Base-by-base conservation (phyloP, 2,113 vertebrate species). In the Progne subis region DNA sequence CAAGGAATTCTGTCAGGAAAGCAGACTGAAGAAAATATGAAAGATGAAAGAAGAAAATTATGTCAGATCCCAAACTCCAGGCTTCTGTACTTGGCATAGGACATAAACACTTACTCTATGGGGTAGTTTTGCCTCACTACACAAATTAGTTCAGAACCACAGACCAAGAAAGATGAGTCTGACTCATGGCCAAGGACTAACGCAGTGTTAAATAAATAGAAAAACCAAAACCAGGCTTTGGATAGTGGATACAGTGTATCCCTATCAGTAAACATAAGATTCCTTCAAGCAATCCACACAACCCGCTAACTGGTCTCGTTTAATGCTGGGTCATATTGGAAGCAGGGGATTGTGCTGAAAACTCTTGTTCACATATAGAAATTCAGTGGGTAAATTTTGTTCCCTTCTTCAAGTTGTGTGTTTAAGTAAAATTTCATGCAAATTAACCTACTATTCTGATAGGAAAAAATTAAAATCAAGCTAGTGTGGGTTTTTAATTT, bases 401-500 rank as follows among this genome's bases (percentile, higher is more conserved):
- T 41, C 15, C 11, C 14, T 57, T 37, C 44, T 56, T 60, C 32
- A 32, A 60, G 18, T 12, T 47, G 6, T 29, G 18, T 23, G 17
- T 21, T 4, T 31, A 68, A 76, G 46, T 20, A 82, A 53, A 82
- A 41, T 5, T 61, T 76, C 20, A 44, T 2, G 1, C 25, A 64
- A 56, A 70, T 89, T 79, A 65, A 16, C 7, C 12, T 41, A 43
- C 18, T 50, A 21, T 32, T 82, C 50, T 24, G 53, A 5, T 31
- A 53, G 19, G 20, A 71, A 79, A 14, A 92, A 86, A 53, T 52
- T 0, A 75, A 84, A 89, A 56, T 70, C 26, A 37, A 7, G 23
- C 18, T 18, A 52, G 11, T 32, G 8, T 4, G 2, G 2, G 0
- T 1, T 65, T 90, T 78, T 15, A 24, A 59, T 4, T 80, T 86